Evolutionary conservation across 2,888 invertebrate genomes (phyloP).

Genomic region (Lycocerus yunnanus): DNA sequence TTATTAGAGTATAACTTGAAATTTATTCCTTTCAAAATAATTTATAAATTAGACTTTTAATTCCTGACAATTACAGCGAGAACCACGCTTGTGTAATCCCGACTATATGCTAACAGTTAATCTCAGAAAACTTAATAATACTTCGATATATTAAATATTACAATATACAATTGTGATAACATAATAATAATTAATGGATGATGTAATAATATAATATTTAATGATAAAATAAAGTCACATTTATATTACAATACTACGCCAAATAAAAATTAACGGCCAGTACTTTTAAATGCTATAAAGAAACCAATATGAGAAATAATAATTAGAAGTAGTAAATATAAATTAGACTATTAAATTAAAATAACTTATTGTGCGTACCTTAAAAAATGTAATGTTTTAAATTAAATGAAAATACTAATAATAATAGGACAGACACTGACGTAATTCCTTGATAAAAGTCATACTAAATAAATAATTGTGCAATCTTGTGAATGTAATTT

Average conservation of each 20-base stretch:
- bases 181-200: not conserved
- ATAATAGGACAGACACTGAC: not conserved
- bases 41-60: conserved; percentile 2
- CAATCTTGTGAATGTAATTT: not conserved
- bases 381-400: not conserved
- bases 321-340: not conserved
- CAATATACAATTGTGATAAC: not conserved
- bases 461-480: not conserved
- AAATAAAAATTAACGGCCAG: not conserved
- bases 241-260: not conserved
- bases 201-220: not conserved
- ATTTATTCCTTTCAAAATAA: conserved; percentile 1
- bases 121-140: not conserved
- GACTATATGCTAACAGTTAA: not conserved
- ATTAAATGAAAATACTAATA: not conserved
- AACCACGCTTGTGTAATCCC: not conserved
- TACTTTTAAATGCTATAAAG: not conserved
- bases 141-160: not conserved
- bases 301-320: not conserved
- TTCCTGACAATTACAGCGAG: not conserved
- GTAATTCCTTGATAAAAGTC: not conserved
- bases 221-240: not conserved
- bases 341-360: not conserved
- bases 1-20: conserved; percentile 2
- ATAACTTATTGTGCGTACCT: not conserved